phyloP scores from a whole-genome alignment of 2,888 invertebrate genomes.

The Diaphora mendica region DNA sequence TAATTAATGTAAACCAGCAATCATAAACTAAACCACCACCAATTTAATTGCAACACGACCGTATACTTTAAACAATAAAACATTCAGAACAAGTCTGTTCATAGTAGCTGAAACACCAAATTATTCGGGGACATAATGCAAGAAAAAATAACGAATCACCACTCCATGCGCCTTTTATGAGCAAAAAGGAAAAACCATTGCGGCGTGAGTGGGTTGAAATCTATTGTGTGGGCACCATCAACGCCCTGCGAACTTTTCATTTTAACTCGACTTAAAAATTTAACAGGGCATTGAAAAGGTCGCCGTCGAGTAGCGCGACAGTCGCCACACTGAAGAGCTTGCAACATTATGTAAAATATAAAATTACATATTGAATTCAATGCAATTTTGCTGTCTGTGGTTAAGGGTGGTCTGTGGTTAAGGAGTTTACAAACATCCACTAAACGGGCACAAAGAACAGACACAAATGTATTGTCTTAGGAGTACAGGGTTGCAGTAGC shows the following conservation, averaged over 20 bases:
- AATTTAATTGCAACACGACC: not conserved
- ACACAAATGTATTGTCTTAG: no score
- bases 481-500: no score
- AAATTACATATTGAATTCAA: conserved; percentile 51
- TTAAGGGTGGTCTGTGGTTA: not conserved
- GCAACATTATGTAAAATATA: conserved; percentile 35
- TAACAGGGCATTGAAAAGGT: conserved; percentile 52
- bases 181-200: conserved; percentile 43
- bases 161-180: conserved; percentile 40
- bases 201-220: conserved; percentile 33
- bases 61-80: not conserved
- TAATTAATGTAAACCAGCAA: not conserved
- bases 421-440: no score
- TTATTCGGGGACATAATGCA: conserved; percentile 40
- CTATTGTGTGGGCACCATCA: conserved; percentile 42
- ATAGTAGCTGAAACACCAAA: conserved; percentile 39
- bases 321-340: conserved; percentile 45
- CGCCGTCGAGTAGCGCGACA: conserved; percentile 44
- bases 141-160: conserved; percentile 50
- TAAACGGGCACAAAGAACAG: no score
- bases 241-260: conserved; percentile 41
- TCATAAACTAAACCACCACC: not conserved
- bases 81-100: not conserved
- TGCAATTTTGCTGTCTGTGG: conserved; percentile 28
- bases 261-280: conserved; percentile 51